Percentiles rank a stretch among this genome's conserved stretches.
These are phyloP conservation scores for Drosophila anomelani DNA, from an alignment of 2,888 invertebrate genomes.

Conservation along the genomic window DNA sequence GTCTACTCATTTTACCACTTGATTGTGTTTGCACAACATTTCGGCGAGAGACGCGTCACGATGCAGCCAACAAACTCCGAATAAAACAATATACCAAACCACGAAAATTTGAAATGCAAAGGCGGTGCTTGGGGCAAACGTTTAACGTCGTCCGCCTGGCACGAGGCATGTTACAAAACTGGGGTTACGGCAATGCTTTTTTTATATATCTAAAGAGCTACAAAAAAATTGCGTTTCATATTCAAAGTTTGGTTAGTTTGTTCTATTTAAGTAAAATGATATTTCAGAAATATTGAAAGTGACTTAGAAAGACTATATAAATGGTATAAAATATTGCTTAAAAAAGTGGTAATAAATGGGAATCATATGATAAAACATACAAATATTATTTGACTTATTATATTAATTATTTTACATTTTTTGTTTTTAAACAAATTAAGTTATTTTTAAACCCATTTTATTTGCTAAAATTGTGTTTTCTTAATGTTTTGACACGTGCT, in stretches of 20 bases:
- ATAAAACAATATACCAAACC: conserved; percentile 18
- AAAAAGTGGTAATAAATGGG: background rate
- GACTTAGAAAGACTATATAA: too few relatives aligned
- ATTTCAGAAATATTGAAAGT: background rate
- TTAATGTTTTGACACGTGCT: conserved; percentile 13
- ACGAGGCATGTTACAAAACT: background rate
- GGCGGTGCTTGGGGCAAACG: conserved; percentile 39
- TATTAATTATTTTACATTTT: background rate
- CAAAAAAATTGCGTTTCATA: too few relatives aligned
- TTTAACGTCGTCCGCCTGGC: conserved; percentile 26
- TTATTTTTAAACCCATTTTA: background rate
- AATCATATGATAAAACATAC: background rate
- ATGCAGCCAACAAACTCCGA: conserved; percentile 16
- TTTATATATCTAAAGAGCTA: background rate
- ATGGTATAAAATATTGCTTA: too few relatives aligned
- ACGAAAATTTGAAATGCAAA: conserved; percentile 54
- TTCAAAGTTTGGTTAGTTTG: background rate
- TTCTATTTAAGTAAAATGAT: background rate
- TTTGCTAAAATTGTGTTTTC: background rate
- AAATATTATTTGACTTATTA: too few relatives aligned
- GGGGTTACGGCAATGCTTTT: conserved; percentile 5
- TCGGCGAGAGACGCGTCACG: conserved; percentile 20
- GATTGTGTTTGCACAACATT: conserved; percentile 56
- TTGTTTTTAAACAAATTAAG: too few relatives aligned
- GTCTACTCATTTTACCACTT: conserved; percentile 67